These are phyloP conservation scores for Cryptocephalus moraei DNA, from an alignment of 2,888 invertebrate species.

Conservation along the genomic window DNA sequence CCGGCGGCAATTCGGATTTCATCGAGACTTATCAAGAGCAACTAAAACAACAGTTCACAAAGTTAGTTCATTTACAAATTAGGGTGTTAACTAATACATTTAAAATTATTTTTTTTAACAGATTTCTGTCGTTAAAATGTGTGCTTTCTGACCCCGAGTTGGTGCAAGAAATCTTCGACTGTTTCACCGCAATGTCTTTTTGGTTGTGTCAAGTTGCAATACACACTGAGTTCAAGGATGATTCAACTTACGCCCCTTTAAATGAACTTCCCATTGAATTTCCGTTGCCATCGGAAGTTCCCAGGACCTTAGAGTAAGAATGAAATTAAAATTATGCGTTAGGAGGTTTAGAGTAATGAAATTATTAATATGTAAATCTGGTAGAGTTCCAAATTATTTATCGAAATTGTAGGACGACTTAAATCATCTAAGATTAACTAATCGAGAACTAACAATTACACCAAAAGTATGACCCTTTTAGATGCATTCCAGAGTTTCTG, in stretches of 20 bases:
- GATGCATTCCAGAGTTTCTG: slow-evolving; percentile 83
- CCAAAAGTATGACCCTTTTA: slow-evolving; percentile 28
- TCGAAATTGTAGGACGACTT: too few species aligned
- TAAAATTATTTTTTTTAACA: slow-evolving; percentile 24
- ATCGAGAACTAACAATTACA: not conserved
- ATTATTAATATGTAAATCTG: too few species aligned
- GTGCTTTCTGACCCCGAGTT: slow-evolving; percentile 67
- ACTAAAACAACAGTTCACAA: slow-evolving; percentile 53
- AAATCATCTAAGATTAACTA: too few species aligned
- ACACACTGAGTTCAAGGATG: slow-evolving; percentile 34
- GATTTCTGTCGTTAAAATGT: slow-evolving; percentile 61
- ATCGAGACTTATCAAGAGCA: slow-evolving; percentile 52
- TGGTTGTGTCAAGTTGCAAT: slow-evolving; percentile 81
- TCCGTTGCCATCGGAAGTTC: slow-evolving; percentile 53
- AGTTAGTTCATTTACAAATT: slow-evolving; percentile 34
- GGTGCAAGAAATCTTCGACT: slow-evolving; percentile 58
- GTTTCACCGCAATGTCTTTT: slow-evolving; percentile 70
- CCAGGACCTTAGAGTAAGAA: slow-evolving; percentile 55
- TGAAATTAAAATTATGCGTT: slow-evolving; percentile 36
- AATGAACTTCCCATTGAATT: slow-evolving; percentile 46
- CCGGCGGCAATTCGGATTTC: slow-evolving; percentile 44
- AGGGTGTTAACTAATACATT: not conserved
- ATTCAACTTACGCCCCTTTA: slow-evolving; percentile 50
- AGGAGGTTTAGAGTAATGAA: too few species aligned
- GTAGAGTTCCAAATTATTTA: too few species aligned